phyloP scores from a whole-genome alignment of 2,888 invertebrate genomes.

The Tetropium fuscum region DNA sequence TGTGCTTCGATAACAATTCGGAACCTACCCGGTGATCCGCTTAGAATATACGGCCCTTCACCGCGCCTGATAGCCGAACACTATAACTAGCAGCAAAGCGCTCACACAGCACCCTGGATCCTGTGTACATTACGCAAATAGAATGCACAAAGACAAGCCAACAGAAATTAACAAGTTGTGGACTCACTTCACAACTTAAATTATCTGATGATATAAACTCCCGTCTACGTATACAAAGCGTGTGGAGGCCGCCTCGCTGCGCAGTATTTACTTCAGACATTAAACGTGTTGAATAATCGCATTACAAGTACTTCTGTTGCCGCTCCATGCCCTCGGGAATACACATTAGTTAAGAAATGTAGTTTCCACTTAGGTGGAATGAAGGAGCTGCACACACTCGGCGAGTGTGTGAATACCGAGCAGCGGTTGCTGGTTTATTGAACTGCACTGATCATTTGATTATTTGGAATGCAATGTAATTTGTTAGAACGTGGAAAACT shows the following conservation, averaged over 20 bases:
- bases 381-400: neutral
- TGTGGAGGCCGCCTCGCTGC: constrained; percentile 13
- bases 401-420: neutral
- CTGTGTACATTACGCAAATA: constrained; percentile 14
- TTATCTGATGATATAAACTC: constrained; percentile 31
- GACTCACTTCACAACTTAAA: constrained; percentile 33
- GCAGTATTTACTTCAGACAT: constrained; percentile 23
- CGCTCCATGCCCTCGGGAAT: neutral
- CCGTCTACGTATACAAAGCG: constrained; percentile 9
- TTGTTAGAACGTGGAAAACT: too few species aligned
- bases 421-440: neutral
- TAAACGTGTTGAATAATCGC: constrained; percentile 32
- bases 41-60: too few species aligned
- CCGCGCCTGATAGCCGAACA: neutral
- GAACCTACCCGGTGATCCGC: too few species aligned
- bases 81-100: neutral
- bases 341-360: constrained; percentile 7
- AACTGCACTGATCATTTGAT: neutral
- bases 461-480: too few species aligned
- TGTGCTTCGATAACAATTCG: too few species aligned
- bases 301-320: constrained; percentile 26
- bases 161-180: constrained; percentile 36
- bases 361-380: constrained; percentile 1
- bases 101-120: neutral
- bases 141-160: constrained; percentile 34